Evolutionary conservation across 2,888 invertebrate genomes (phyloP).

Genomic region (Ceratothoa steindachneri): DNA sequence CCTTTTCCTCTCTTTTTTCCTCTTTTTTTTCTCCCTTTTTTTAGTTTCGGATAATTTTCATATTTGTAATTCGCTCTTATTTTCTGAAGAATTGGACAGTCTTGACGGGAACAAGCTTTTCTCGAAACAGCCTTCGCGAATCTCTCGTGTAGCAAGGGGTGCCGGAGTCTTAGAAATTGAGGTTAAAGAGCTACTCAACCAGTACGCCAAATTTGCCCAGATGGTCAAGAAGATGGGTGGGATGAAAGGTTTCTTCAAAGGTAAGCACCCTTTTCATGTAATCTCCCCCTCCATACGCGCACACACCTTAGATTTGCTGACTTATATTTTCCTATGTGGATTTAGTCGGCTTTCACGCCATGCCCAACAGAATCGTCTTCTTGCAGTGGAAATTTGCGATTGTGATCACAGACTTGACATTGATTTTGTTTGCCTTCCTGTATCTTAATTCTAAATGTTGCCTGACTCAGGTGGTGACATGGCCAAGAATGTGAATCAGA

Average conservation of each 20-base stretch:
- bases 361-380: too few relatives aligned
- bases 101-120: conserved; percentile 94
- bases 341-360: too few relatives aligned
- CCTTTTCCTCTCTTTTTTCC: too few relatives aligned
- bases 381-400: too few relatives aligned
- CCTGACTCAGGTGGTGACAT: conserved; percentile 89
- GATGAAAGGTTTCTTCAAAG: conserved; percentile 94
- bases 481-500: conserved; percentile 96
- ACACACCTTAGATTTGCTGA: too few relatives aligned
- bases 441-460: neutral
- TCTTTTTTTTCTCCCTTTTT: too few relatives aligned
- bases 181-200: conserved; percentile 93
- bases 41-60: too few relatives aligned
- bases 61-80: too few relatives aligned
- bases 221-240: conserved; percentile 99
- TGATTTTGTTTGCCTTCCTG: neutral
- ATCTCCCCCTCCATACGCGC: too few relatives aligned
- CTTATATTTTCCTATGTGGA: too few relatives aligned
- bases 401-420: too few relatives aligned
- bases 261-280: conserved; percentile 48
- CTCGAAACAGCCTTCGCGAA: conserved; percentile 79
- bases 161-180: conserved; percentile 90
- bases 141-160: conserved; percentile 82
- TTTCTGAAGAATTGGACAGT: conserved; percentile 75
- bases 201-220: conserved; percentile 98